phyloP scores from a whole-genome alignment of 2,113 vertebrate species.

The Phylloscopus whistleri region DNA sequence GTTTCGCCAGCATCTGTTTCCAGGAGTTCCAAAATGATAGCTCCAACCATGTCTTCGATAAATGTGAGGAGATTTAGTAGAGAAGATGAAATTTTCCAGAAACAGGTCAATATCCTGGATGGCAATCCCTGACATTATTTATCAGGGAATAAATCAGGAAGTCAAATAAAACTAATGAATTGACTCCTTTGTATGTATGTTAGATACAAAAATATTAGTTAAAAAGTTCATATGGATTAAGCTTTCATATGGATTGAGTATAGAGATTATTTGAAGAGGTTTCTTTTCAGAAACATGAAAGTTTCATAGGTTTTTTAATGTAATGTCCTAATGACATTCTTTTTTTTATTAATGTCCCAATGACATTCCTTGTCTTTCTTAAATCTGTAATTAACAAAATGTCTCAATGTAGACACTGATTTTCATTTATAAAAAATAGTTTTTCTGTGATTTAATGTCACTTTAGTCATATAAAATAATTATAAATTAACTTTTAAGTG shows the following conservation, averaged over 20 bases:
- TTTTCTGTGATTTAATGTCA: not conserved
- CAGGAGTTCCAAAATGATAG: not conserved
- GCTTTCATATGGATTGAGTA: not conserved
- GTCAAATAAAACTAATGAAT: not conserved
- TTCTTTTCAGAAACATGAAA: not conserved
- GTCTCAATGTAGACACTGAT: not conserved
- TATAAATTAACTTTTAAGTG: not conserved
- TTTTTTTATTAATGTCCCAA: not conserved
- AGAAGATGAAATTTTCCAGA: not conserved
- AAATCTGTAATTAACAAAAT: not conserved
- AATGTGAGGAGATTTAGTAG: not conserved
- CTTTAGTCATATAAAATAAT: not conserved
- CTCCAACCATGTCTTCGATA: not conserved
- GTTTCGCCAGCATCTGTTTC: not conserved
- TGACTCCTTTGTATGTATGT: not conserved
- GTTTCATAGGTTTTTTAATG: not conserved
- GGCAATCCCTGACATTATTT: not conserved
- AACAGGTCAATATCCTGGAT: not conserved
- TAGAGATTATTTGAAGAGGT: not conserved
- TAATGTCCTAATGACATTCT: not conserved
- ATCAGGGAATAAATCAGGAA: not conserved
- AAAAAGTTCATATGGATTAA: not conserved
- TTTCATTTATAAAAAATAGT: not conserved
- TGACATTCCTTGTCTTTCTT: not conserved
- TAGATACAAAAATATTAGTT: not conserved